phyloP scores from a whole-genome alignment of 1,140 invertebrate species.

The Platyscapa corneri region DNA sequence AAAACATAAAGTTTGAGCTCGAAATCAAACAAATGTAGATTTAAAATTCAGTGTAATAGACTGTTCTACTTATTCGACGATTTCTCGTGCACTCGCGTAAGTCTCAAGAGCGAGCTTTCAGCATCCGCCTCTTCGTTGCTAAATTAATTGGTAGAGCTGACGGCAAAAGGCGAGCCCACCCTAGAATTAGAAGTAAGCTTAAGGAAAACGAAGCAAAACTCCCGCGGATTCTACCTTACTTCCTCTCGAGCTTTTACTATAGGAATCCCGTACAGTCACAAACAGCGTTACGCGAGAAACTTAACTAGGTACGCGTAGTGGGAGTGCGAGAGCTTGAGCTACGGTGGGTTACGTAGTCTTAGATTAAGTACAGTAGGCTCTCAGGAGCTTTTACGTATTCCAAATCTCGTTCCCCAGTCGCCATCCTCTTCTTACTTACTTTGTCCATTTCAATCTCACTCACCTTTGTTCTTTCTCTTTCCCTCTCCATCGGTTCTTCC shows the following conservation, averaged over 20 bases:
- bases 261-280: background rate
- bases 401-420: background rate
- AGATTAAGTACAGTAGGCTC: background rate
- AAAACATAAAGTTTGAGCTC: background rate
- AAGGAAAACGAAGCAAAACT: background rate
- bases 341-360: background rate
- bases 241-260: background rate
- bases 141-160: conserved; percentile 24
- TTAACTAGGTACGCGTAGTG: background rate
- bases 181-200: background rate
- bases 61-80: background rate
- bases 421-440: background rate
- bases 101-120: background rate
- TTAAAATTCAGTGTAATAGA: background rate
- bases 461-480: background rate
- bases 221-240: background rate
- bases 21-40: background rate
- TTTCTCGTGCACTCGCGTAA: background rate
- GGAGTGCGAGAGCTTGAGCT: background rate
- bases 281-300: background rate
- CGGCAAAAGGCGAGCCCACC: background rate
- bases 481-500: background rate
- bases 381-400: background rate
- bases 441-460: background rate
- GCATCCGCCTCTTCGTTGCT: background rate